Conservation (phyloP, 2,888 invertebrate genomes). For the Brassicogethes aeneus region DNA sequence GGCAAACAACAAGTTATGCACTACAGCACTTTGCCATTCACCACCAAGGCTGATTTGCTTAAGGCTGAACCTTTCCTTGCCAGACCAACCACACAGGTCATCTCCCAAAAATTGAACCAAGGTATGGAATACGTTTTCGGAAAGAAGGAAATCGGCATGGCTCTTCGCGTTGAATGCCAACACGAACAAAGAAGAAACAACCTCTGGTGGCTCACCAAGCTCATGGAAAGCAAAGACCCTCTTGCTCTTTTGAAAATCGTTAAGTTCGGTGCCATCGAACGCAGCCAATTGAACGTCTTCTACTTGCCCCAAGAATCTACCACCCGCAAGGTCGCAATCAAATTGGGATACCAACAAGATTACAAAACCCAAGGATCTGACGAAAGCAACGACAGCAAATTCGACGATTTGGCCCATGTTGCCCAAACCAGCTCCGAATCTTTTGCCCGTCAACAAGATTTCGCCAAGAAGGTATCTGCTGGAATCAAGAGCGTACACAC, state of each 20-base stretch:
- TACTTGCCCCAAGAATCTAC: constrained; percentile 29
- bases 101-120: not conserved
- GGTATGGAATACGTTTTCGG: constrained; percentile 38
- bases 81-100: constrained; percentile 3
- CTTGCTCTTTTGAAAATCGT: constrained; percentile 15
- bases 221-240: constrained; percentile 23
- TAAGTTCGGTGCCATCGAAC: not conserved
- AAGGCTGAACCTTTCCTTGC: constrained; percentile 41
- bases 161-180: constrained; percentile 46
- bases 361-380: constrained; percentile 17
- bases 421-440: constrained; percentile 37
- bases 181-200: constrained; percentile 45
- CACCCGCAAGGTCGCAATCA: constrained; percentile 15
- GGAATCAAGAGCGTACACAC: constrained; percentile 48
- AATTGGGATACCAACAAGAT: constrained; percentile 17
- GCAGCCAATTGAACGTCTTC: constrained; percentile 42
- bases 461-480: constrained; percentile 45
- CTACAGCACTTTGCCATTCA: constrained; percentile 54
- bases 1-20: constrained; percentile 46
- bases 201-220: constrained; percentile 32
- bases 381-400: constrained; percentile 12
- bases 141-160: constrained; percentile 44
- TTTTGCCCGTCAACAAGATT: constrained; percentile 43
- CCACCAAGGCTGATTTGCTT: constrained; percentile 47
- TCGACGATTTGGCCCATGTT: constrained; percentile 19